Conservation (phyloP, 2,888 invertebrate genomes). For the Lydus trimaculatus region DNA sequence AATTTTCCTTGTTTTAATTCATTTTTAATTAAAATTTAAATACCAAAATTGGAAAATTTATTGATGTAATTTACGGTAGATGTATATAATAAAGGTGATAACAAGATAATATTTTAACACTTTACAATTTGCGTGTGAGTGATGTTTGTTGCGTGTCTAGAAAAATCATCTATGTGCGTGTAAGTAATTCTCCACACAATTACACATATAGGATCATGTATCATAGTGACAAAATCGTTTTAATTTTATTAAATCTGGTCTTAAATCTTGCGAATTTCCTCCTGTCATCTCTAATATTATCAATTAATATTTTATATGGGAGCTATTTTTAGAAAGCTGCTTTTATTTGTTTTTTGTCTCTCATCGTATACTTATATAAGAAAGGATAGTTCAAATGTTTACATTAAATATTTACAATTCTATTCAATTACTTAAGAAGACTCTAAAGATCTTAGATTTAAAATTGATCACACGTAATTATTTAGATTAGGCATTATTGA, state of each 20-base stretch:
- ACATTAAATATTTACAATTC: not conserved
- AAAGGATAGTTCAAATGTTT: too few relatives aligned
- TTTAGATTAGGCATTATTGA: constrained; percentile 22
- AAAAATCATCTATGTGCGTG: not conserved
- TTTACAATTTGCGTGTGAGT: constrained; percentile 31
- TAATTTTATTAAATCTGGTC: constrained; percentile 7
- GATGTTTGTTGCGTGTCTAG: constrained; percentile 25
- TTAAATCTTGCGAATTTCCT: not conserved
- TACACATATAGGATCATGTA: constrained; percentile 28
- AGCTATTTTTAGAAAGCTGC: not conserved
- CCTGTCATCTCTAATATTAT: not conserved
- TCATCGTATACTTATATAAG: too few relatives aligned
- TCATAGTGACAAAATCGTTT: constrained; percentile 26
- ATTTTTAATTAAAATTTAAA: constrained; percentile 33
- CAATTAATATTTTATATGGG: not conserved
- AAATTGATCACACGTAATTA: constrained; percentile 26
- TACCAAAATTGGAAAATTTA: constrained; percentile 22
- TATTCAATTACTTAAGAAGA: constrained; percentile 13
- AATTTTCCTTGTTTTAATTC: constrained; percentile 23
- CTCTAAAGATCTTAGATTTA: not conserved
- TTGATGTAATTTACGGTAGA: constrained; percentile 26
- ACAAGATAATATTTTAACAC: constrained; percentile 36
- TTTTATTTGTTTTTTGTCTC: too few relatives aligned
- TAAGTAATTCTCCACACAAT: constrained; percentile 15
- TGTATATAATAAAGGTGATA: constrained; percentile 22